phyloP scores from a whole-genome alignment of 2,888 invertebrate genomes.

The Hoplodrina blanda region DNA sequence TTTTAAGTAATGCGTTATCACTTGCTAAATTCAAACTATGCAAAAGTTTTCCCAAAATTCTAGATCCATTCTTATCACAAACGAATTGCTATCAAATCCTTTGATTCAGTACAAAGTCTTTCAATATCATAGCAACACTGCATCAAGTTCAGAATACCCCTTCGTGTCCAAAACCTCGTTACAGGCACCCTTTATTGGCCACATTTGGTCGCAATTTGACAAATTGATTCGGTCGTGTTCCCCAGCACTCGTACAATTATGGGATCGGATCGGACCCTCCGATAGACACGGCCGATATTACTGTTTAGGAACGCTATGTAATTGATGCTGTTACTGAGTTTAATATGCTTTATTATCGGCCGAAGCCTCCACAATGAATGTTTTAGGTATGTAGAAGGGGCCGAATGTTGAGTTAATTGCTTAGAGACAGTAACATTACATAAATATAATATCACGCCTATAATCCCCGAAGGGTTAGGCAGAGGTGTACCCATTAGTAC shows the following conservation, averaged over 20 bases:
- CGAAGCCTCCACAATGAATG: neutral
- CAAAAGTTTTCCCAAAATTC: neutral
- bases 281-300: conserved; percentile 53
- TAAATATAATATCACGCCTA: too few species aligned
- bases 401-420: too few species aligned
- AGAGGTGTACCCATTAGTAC: too few species aligned
- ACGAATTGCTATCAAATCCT: neutral
- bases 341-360: neutral
- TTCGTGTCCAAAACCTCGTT: conserved; percentile 63
- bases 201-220: conserved; percentile 73
- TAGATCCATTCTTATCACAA: too few species aligned
- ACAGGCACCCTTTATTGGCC: conserved; percentile 70
- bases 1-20: too few species aligned
- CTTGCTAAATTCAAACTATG: too few species aligned
- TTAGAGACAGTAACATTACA: too few species aligned
- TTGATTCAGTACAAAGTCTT: conserved; percentile 14
- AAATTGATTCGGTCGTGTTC: conserved; percentile 77
- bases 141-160: conserved; percentile 56
- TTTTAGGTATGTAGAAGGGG: neutral
- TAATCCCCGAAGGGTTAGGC: too few species aligned
- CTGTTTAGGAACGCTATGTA: conserved; percentile 46
- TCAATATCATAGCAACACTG: conserved; percentile 15
- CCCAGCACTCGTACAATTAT: conserved; percentile 72
- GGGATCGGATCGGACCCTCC: conserved; percentile 64
- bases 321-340: conserved; percentile 39